Evolutionary conservation across 2,797 vertebrate species (phyloP).

Genomic region (Danio aesculapii): DNA sequence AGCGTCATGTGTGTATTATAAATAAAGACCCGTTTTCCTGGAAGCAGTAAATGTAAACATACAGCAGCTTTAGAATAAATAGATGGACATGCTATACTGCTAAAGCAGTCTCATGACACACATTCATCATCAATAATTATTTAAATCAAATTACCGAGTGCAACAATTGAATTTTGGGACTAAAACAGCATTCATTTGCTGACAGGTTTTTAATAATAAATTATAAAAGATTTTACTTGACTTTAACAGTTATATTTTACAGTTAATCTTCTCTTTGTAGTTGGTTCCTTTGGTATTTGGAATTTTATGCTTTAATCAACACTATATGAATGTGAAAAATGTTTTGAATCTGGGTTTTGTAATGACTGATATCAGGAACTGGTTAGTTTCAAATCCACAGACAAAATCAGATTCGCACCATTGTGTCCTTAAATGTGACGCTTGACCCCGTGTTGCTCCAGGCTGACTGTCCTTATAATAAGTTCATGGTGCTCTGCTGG

Average conservation of each 20-base stretch:
- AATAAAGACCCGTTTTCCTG: background rate
- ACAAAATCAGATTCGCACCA: background rate
- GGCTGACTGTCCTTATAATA: conserved; percentile 10
- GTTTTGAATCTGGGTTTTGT: background rate
- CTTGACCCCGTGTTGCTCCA: background rate
- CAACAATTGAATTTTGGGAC: background rate
- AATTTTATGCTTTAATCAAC: too few relatives aligned
- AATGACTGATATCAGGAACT: background rate
- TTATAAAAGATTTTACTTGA: too few relatives aligned
- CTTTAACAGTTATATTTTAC: too few relatives aligned
- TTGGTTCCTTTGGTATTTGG: too few relatives aligned
- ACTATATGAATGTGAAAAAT: too few relatives aligned
- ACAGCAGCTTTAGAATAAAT: background rate
- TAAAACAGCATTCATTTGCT: too few relatives aligned
- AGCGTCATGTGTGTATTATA: background rate
- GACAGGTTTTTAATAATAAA: too few relatives aligned
- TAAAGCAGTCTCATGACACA: background rate
- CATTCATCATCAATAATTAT: background rate
- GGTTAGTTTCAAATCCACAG: background rate
- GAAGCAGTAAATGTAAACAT: conserved; percentile 12
- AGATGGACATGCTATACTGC: background rate
- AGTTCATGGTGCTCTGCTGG: background rate
- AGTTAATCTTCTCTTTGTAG: too few relatives aligned
- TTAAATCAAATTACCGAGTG: background rate
- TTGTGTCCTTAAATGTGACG: background rate